Percentiles rank a stretch among this genome's conserved stretches.
Conservation (phyloP, 2,113 vertebrate genomes). For the Myanophis thanlyinensis region DNA sequence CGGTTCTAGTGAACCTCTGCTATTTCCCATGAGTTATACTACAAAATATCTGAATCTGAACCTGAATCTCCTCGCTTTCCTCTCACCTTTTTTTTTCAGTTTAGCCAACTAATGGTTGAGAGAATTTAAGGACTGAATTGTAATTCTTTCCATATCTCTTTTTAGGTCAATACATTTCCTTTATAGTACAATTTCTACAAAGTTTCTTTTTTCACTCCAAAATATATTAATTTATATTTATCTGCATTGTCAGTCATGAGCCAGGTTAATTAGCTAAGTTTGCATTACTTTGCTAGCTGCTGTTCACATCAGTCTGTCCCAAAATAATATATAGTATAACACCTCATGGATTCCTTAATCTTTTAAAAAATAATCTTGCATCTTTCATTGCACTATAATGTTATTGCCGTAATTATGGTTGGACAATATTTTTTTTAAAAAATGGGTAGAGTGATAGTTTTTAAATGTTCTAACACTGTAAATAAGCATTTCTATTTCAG, state of each 20-base stretch:
- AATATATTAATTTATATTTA: constrained; percentile 34
- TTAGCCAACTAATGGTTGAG: constrained; percentile 27
- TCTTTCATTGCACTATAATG: background rate
- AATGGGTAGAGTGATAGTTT: background rate
- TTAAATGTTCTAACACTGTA: background rate
- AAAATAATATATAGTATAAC: background rate
- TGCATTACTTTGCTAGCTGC: constrained; percentile 19
- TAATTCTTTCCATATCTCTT: constrained; percentile 24
- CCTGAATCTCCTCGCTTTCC: no score
- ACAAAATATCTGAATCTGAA: no score
- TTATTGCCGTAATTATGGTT: background rate
- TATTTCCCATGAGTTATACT: constrained; percentile 34
- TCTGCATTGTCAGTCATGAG: constrained; percentile 28
- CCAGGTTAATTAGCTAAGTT: constrained; percentile 26
- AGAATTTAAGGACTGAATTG: constrained; percentile 27
- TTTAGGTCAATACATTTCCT: constrained; percentile 29
- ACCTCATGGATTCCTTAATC: background rate
- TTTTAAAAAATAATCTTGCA: constrained; percentile 5
- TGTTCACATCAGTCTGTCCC: background rate
- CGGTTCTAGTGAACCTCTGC: no score
- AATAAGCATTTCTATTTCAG: background rate
- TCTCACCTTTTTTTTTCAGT: constrained; percentile 21
- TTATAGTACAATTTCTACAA: constrained; percentile 2
- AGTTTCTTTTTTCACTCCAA: background rate
- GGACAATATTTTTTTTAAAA: background rate